Evolutionary conservation across 2,888 invertebrate species (phyloP), one percentile per base, ranked within the genome.

Genomic region (Zhuqinia jingwanae): DNA sequence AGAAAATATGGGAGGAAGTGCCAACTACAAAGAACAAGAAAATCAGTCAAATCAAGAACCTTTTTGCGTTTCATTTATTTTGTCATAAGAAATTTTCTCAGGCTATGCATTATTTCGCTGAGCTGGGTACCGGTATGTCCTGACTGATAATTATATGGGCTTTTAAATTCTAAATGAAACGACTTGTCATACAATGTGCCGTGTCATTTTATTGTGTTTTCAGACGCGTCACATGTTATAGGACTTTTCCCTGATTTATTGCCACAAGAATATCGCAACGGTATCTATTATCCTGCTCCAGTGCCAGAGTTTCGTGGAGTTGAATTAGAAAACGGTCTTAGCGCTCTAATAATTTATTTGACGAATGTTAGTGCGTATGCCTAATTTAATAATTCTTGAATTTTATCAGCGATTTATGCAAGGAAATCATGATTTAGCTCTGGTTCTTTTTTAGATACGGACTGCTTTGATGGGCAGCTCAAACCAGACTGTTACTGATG

Each of bases 171-270:
- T n/a, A n/a, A n/a, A n/a, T n/a, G n/a, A n/a, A n/a, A n/a, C n/a
- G n/a, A n/a, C n/a, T n/a, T n/a, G n/a, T n/a, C n/a, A n/a, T n/a
- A n/a, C n/a, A n/a, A n/a, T n/a, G n/a, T n/a, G n/a, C n/a, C n/a
- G n/a, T n/a, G n/a, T n/a, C n/a, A n/a, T n/a, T n/a, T n/a, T n/a
- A n/a, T n/a, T n/a, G n/a, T 36, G 36, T 8, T 60, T 20, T 86
- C 79, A 94, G 98, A 99, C 93, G 98, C 99, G 0, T 96, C 97
- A 63, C 97, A 98, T 92, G 99, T 99, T 11, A 98, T 99, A 88
- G 95, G 97, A 88, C 93, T 99, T 42, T 99, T 97, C 93, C 99
- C 99, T 0, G 97, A 97, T 92, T 93, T 99, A 73, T 94, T 96
- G 70, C 95, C 95, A 1, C 93, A 93, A 73, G 93, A 94, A 70